Conservation (phyloP, 2,113 vertebrate species). For the Saiga tatarica region DNA sequence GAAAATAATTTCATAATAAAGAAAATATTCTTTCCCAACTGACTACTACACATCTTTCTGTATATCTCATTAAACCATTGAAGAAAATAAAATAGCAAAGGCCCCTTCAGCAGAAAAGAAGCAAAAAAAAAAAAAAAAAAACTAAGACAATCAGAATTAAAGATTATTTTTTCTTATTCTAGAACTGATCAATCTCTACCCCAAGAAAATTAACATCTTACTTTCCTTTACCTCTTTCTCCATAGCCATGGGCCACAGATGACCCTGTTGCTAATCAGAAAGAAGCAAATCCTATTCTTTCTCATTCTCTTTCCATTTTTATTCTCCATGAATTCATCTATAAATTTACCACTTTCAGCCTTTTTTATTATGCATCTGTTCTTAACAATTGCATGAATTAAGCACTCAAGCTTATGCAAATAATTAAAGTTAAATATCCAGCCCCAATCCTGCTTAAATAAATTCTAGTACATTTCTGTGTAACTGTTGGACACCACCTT, state of each 20-base stretch:
- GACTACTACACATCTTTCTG: background rate
- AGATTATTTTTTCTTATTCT: background rate
- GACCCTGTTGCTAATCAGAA: background rate
- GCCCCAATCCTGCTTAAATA: background rate
- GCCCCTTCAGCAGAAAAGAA: background rate
- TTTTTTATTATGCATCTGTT: background rate
- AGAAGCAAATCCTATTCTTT: background rate
- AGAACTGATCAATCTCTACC: background rate
- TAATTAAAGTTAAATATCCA: background rate
- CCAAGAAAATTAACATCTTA: background rate
- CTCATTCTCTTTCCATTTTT: background rate
- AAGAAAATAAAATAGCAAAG: background rate
- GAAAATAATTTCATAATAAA: conserved; percentile 31
- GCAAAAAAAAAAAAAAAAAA: background rate
- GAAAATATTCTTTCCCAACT: background rate
- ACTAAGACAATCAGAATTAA: background rate
- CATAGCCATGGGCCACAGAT: background rate
- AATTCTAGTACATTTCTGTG: background rate
- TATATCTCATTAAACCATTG: background rate
- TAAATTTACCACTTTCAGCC: background rate
- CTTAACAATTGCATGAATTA: background rate
- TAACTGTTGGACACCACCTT: background rate
- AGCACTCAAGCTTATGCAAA: background rate
- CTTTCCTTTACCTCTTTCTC: background rate
- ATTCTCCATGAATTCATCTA: background rate